These are phyloP conservation scores for Bombus breviceps DNA, from an alignment of 1,140 invertebrate species.

Conservation along the genomic window DNA sequence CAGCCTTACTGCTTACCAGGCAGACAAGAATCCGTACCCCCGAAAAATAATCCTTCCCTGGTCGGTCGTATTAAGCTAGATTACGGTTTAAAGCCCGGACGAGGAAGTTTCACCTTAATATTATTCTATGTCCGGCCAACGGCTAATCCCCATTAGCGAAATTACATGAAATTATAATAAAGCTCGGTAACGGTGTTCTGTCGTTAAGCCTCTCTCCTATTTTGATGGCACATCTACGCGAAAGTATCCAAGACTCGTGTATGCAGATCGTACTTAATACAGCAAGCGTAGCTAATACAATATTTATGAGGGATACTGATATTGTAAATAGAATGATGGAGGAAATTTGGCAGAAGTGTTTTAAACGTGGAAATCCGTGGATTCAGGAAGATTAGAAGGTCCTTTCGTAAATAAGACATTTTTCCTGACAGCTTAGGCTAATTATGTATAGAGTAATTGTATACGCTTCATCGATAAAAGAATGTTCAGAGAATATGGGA, in stretches of 20 bases:
- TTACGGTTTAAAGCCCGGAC: conserved; percentile 49
- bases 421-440: neutral
- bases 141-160: conserved; percentile 69
- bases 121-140: conserved; percentile 58
- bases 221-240: neutral
- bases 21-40: conserved; percentile 25
- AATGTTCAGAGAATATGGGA: too few relatives aligned
- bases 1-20: neutral
- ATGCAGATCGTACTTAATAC: conserved; percentile 42
- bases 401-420: neutral
- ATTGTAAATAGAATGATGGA: neutral
- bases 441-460: too few relatives aligned
- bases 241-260: neutral
- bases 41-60: conserved; percentile 60
- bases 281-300: conserved; percentile 1
- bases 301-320: conserved; percentile 30
- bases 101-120: conserved; percentile 61
- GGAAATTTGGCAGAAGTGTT: neutral
- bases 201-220: conserved; percentile 17
- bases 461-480: too few relatives aligned
- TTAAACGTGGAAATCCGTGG: too few relatives aligned
- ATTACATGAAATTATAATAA: conserved; percentile 66
- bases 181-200: conserved; percentile 10
- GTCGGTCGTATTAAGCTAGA: conserved; percentile 51
- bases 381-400: neutral